Base-by-base conservation (phyloP, 2,888 invertebrate species). In the Ectemnius continuus region DNA sequence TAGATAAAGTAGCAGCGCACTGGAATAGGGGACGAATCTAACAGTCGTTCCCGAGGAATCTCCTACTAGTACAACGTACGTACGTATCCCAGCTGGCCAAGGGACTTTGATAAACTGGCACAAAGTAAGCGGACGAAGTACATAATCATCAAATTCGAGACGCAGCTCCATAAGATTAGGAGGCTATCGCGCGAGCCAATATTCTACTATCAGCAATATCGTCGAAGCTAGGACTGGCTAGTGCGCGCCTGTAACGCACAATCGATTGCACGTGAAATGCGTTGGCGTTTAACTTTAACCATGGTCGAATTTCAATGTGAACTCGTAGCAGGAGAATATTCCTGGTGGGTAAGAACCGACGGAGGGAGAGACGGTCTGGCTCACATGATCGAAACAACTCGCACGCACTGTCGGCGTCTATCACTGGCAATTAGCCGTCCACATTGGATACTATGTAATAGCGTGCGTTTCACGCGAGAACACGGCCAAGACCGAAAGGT, bases 181-280 rank as follows among this genome's bases (percentile, higher is more conserved):
- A 52, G n/a, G 14, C 52, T 52, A 16, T 16, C 16, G n/a, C 1
- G 5, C 52, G 16, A 16, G 52, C 16, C 52, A 52, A 16, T 16
- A 26, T 66, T 46, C 70, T 56, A 58, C 26, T 57, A 23, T 45
- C 28, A 58, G 28, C 73, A 61, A 57, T 52, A 46, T 36, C 11
- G n/a, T 14, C 16, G 20, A 59, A 57, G 46, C 46, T 45, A 68
- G 23, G 8, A 23, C 47, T 61, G 5, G 45, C 28, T 56, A 2
- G 36, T 56, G 45, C 20, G n/a, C 23, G 67, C 68, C 64, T 62
- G 52, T 5, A 65, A 23, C 52, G 16, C 52, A 64, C 56, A 78
- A 78, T 78, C 69, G 67, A 78, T 72, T 72, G 67, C 67, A 78
- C 52, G 61, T 75, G 64, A 73, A 73, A 72, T 67, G 75, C 69